Base-by-base conservation (phyloP, 1,140 invertebrate genomes). In the Penaeus japonicus region DNA sequence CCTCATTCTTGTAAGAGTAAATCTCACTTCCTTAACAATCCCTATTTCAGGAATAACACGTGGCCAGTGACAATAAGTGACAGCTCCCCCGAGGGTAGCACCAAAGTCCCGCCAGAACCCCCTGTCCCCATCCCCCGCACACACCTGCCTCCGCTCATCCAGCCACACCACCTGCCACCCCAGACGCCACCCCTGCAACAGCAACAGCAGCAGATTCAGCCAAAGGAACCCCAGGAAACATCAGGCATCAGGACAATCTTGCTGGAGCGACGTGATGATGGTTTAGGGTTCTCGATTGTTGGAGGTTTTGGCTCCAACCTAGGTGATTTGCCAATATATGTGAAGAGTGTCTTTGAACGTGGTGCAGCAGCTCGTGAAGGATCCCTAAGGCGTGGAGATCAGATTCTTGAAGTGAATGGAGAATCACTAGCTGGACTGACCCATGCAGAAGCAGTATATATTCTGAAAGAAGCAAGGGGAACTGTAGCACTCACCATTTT, bases 301-400 rank as follows among this genome's bases (percentile, higher is more conserved):
- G 96, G 96, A n/a, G 96, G 96, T 0, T 94, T 94, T 81, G 95
- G 95, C 90, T 96, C 95, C 65, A 95, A 95, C 7, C 95, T 95
- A 90, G 96, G 96, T 3, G 94, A 96, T 91, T 94, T 96, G 92
- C 96, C 96, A 20, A 96, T 97, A 87, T 96, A 96, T 91, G 95
- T 97, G 20, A 97, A 97, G 92, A 96, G 95, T n/a, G 95, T 97
- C 80, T 96, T 96, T 91, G 94, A 95, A 78, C 94, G 95, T 85
- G 96, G 96, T 62, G 95, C 96, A 89, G 96, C 96, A 17, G 95
- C 95, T 47, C 94, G 95, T 89, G 94, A 95, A 84, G 95, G 94
- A 5, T 93, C 94, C 87, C 93, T 97, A 27, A 94, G 94, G 91
- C 92, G 94, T 24, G 94, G 94, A n/a, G 94, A 95, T 91, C 94